Evolutionary conservation across 2,888 invertebrate species (phyloP).

Genomic region (Willowsia nigromaculata): DNA sequence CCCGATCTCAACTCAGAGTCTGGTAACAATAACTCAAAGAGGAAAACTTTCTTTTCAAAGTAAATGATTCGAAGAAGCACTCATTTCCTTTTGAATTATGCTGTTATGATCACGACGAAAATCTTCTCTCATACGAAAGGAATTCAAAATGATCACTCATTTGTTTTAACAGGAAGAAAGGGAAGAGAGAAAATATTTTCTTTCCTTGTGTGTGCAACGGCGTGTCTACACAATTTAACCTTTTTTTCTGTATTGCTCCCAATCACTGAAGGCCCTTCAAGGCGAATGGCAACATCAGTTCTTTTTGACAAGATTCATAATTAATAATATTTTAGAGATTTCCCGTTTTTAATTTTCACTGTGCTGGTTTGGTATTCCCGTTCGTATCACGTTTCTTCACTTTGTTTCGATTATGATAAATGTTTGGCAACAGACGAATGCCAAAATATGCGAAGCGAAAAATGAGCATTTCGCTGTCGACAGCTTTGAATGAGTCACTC

Average conservation of each 20-base stretch:
- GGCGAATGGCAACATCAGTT: constrained; percentile 11
- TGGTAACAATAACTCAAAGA: not conserved
- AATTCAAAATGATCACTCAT: not conserved
- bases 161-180: not conserved
- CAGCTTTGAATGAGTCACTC: not conserved
- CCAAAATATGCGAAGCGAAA: too few species aligned
- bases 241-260: too few species aligned
- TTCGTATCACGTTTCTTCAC: not conserved
- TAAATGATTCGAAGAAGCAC: constrained; percentile 64
- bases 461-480: not conserved
- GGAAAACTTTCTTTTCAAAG: constrained; percentile 15
- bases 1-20: not conserved
- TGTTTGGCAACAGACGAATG: too few species aligned
- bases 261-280: not conserved
- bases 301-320: constrained; percentile 69
- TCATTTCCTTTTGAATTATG: constrained; percentile 44
- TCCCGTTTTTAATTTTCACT: not conserved
- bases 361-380: not conserved
- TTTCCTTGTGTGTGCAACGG: too few species aligned
- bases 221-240: not conserved
- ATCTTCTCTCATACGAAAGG: not conserved
- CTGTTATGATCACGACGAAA: not conserved
- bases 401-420: not conserved
- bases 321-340: constrained; percentile 57
- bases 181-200: not conserved